Base-by-base conservation (phyloP, 2,888 invertebrate genomes). In the Shargacucullia verbasci region DNA sequence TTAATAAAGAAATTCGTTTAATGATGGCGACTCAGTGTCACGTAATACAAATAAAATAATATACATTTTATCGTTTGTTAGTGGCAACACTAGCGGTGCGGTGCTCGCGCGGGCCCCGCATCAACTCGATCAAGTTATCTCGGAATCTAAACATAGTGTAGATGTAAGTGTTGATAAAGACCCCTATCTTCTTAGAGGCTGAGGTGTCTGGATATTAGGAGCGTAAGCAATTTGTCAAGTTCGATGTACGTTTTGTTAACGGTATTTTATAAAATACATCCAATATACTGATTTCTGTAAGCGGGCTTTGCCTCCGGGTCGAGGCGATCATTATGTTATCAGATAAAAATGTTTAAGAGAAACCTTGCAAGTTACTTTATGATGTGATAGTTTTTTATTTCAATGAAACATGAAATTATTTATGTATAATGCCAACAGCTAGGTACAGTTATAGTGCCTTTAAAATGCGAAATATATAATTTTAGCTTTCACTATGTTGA, bases 161-260 rank as follows among this genome's bases (percentile, higher is more conserved):
- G 91, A 92, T 92, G 85, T 79, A 81, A 83, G 82, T 79, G 77
- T 73, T 79, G 88, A 91, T 92, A 92, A 85, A 85, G 82, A 75
- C 82, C 78, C 80, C 83, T 82, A 84, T 88, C 87, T 84, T 81
- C 83, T 84, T 82, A 76, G 78, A 84, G 81, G 82, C 87, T 83
- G 87, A 89, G 91, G 91, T 90, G 92, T 91, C 89, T 87, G 85
- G 79, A 87, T 89, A 89, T 92, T 90, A 89, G 89, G 90, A 91
- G 91, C 91, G 89, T 88, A 90, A 92, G 91, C 90, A 91, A 93
- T 92, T 92, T 93, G 92, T 92, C 92, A 87, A 88, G 88, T 89
- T 88, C 86, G 87, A 87, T 90, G 86, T 87, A 85, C 74, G 87
- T 88, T 87, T 84, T 84, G 85, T 88, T 89, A 91, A 88, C 90